phyloP scores from a whole-genome alignment of 2,113 vertebrate genomes.

The Lampris megalopsis region DNA sequence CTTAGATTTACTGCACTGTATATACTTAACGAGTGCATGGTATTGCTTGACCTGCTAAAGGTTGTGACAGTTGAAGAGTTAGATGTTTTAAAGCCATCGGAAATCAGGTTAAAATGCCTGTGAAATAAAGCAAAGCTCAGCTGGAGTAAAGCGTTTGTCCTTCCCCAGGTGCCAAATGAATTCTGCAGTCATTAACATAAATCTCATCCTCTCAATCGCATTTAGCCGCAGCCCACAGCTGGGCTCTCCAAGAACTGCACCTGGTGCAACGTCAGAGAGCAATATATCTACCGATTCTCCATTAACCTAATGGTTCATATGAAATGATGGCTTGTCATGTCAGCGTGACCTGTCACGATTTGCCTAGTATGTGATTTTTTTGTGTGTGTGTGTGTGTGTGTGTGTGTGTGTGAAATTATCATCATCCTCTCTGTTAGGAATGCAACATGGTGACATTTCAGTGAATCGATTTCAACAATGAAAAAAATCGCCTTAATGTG shows the following conservation, averaged over 20 bases:
- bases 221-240: constrained; percentile 66
- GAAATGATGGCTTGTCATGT: neutral
- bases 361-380: neutral
- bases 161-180: constrained; percentile 64
- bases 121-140: constrained; percentile 40
- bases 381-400: neutral
- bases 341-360: neutral
- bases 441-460: neutral
- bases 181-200: constrained; percentile 66
- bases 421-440: neutral
- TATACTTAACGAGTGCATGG: no score
- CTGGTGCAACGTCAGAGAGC: constrained; percentile 35
- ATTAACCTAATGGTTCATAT: neutral
- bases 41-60: no score
- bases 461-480: no score
- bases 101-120: neutral
- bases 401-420: neutral
- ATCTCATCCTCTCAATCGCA: constrained; percentile 47
- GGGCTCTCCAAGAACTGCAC: constrained; percentile 53
- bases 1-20: no score
- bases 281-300: neutral
- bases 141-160: constrained; percentile 38
- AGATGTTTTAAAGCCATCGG: no score
- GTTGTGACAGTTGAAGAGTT: no score
- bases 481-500: neutral